Evolutionary conservation across 2,797 vertebrate genomes (phyloP), one percentile per base, ranked within the genome.

Genomic region (Fundulus diaphanus): DNA sequence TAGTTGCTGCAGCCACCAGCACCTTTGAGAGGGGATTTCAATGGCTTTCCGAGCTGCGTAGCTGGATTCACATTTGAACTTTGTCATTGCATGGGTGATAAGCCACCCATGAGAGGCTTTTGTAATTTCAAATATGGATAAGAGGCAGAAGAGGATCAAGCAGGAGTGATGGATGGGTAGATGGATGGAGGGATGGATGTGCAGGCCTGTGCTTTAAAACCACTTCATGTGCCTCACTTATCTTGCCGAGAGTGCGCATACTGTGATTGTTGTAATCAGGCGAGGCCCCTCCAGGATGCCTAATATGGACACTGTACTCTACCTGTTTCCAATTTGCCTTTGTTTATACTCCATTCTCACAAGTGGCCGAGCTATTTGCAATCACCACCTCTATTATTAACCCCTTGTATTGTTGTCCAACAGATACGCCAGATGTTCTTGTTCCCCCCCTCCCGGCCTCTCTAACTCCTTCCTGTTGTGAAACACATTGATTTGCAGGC

Each of bases 111-210:
- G 89, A 93, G 90, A 87, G 85, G 90, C 90, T 90, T 90, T 91
- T 93, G 90, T 91, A 92, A 85, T 94, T 94, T 92, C 82, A 92
- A 93, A 94, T 89, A 90, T 89, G 91, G 92, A 87, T 91, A 92
- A 94, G 92, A 92, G 89, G 90, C 78, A 57, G 85, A 85, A 68
- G 82, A 92, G 90, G 84, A 91, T 92, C 88, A 92, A 88, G 85
- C 86, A 85, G 70, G 51, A 87, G 77, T 48, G 63, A 78, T 72
- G 78, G 84, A 83, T 88, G 88, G 90, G 85, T 79, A 72, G 85
- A 79, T 82, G 83, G 86, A 90, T 88, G 84, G 82, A 85, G 86
- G 86, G 85, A 84, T 88, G 83, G 57, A 85, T 82, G 77, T 78
- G 80, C 77, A 56, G 83, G 85, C 85, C 78, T 85, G 79, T 85